Evolutionary conservation across 2,888 invertebrate species (phyloP), one percentile per base, ranked within the genome.

Genomic region (Neoitamus cyanurus): DNA sequence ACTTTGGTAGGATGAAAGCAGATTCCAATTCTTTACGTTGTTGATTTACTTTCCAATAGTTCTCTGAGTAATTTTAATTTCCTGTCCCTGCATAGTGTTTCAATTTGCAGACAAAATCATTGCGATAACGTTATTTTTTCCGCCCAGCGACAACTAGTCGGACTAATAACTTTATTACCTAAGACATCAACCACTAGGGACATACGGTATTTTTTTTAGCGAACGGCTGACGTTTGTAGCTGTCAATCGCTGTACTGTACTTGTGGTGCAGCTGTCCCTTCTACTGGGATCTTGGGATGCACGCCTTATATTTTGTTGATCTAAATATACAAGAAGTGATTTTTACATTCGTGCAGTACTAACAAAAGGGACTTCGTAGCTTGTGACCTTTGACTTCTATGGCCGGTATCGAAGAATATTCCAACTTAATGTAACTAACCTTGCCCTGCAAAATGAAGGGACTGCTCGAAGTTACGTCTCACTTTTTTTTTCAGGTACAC

Each of bases 331-430:
- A 9, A 58, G 15, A 58, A 34, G 31, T 72, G 31, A 3, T 72
- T 6, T 13, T 6, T 28, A 2, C 30, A 7, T 34, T n/a, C 34
- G n/a, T 7, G 2, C 7, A 3, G 3, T 4, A n/a, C 30, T 11
- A 13, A n/a, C 25, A 9, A 58, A 7, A 58, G 58, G 15, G 25
- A 20, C 25, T 48, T 28, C 46, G n/a, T n/a, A 9, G 15, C n/a
- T 2, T 58, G 30, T 30, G 20, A 31, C 13, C 7, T 58, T 34
- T 31, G 69, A 72, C 28, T 80, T 83, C 82, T 86, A 90, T 91
- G 91, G 90, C 90, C 85, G 91, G 90, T 86, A 89, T 90, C 85
- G 89, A 90, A 87, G 89, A 89, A 88, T 91, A 90, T 87, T 89
- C 90, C 72, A 89, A 89, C 58, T 87, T 90, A 87, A 90, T 90